Evolutionary conservation across 2,797 vertebrate genomes (phyloP).

Genomic region (Gymnodraco acuticeps): DNA sequence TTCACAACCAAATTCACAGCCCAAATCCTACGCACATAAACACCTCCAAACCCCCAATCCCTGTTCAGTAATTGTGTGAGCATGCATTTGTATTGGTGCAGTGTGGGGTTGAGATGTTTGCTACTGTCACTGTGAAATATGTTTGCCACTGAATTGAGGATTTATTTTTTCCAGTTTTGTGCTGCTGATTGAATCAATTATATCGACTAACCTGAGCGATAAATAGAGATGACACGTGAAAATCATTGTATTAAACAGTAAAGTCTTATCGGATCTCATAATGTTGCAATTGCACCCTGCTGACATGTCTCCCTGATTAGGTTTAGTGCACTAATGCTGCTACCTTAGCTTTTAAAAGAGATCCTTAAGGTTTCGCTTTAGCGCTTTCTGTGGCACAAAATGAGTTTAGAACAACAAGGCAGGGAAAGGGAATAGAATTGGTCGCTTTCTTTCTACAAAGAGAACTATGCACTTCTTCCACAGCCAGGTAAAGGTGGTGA

Average conservation of each 20-base stretch:
- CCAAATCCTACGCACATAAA: constrained; percentile 65
- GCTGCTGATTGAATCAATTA: constrained; percentile 76
- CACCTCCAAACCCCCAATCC: constrained; percentile 53
- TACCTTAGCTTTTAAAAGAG: constrained; percentile 56
- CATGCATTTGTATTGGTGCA: constrained; percentile 46
- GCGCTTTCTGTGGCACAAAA: constrained; percentile 55
- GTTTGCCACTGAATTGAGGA: constrained; percentile 57
- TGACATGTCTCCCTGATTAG: constrained; percentile 65
- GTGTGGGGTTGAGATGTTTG: constrained; percentile 51
- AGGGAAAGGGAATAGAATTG: constrained; percentile 32
- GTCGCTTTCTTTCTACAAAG: constrained; percentile 37
- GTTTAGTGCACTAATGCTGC: constrained; percentile 60
- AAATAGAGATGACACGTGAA: constrained; percentile 77
- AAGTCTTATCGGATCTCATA: constrained; percentile 71
- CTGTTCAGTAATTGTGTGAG: constrained; percentile 63
- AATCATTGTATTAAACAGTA: constrained; percentile 70
- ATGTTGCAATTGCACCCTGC: constrained; percentile 58
- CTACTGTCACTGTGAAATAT: constrained; percentile 52
- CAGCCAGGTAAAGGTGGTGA: constrained; percentile 24
- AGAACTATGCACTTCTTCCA: constrained; percentile 17
- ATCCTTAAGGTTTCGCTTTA: constrained; percentile 57
- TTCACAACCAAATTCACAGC: constrained; percentile 70
- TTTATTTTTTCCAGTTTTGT: constrained; percentile 55
- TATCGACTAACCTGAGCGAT: constrained; percentile 74
- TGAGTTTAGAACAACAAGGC: constrained; percentile 50